A percentile compares a stretch with the other conserved stretches of the same genome.
phyloP scores from a whole-genome alignment of 2,888 invertebrate species.

The Agrilus biguttatus region DNA sequence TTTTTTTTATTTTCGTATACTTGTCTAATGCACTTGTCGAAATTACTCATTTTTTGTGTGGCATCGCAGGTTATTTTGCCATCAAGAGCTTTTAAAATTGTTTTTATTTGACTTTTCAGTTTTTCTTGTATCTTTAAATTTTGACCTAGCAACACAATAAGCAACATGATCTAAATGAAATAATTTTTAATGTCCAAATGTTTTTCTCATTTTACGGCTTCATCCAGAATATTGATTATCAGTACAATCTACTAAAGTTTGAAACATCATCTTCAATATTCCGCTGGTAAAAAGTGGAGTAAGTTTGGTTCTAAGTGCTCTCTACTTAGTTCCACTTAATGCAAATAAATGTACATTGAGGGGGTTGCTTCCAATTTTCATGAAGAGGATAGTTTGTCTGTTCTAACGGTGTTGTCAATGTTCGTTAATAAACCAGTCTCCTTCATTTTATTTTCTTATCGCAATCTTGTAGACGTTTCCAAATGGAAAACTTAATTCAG shows the following conservation, averaged over 20 bases:
- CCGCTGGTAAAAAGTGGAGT: conserved; percentile 50
- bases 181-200: conserved; percentile 33
- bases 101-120: conserved; percentile 29
- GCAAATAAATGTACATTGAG: conserved; percentile 41
- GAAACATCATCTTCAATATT: conserved; percentile 48
- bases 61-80: conserved; percentile 33
- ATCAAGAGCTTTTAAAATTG: conserved; percentile 23
- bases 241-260: conserved; percentile 33
- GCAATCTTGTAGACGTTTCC: too few species aligned
- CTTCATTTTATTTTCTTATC: too few species aligned
- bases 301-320: conserved; percentile 41
- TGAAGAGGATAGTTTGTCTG: conserved; percentile 24
- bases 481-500: too few species aligned
- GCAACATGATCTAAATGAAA: too few species aligned
- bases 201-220: conserved; percentile 15
- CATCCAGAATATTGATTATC: not conserved
- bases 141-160: conserved; percentile 31
- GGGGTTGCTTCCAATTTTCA: conserved; percentile 40
- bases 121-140: conserved; percentile 31
- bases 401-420: too few species aligned
- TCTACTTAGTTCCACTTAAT: conserved; percentile 43
- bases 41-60: conserved; percentile 32
- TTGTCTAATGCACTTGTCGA: conserved; percentile 30
- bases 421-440: too few species aligned
- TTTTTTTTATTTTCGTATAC: not conserved